phyloP scores from a whole-genome alignment of 2,113 vertebrate genomes.

The Labeo catla region DNA sequence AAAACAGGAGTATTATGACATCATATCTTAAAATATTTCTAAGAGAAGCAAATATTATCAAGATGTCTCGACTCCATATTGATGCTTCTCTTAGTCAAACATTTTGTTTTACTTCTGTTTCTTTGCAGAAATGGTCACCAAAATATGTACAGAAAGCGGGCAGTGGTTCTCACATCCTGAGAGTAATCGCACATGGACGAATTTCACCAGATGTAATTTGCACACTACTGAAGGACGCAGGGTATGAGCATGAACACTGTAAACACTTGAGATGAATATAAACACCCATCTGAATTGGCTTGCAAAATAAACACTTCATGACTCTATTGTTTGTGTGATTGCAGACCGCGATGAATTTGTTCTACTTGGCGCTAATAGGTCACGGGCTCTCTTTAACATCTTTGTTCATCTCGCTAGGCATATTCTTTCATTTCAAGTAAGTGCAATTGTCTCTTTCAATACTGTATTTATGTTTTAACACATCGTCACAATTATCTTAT shows the following conservation, averaged over 20 bases:
- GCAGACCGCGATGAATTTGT: slow-evolving; percentile 93
- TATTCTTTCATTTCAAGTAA: slow-evolving; percentile 99
- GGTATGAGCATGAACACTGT: slow-evolving; percentile 71
- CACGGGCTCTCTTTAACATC: slow-evolving; percentile 92
- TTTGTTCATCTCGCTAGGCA: slow-evolving; percentile 90
- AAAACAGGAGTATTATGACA: neutral
- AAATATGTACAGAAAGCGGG: slow-evolving; percentile 88
- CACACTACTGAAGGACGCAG: slow-evolving; percentile 83
- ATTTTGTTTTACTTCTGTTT: slow-evolving; percentile 23
- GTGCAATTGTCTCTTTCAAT: slow-evolving; percentile 62
- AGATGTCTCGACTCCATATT: neutral
- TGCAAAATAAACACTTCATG: slow-evolving; percentile 2
- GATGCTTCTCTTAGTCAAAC: neutral
- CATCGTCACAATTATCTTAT: neutral
- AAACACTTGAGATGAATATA: slow-evolving; percentile 22
- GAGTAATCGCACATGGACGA: slow-evolving; percentile 95
- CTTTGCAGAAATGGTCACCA: slow-evolving; percentile 89
- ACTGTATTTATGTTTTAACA: neutral
- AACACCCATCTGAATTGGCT: neutral
- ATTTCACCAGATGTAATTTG: slow-evolving; percentile 89
- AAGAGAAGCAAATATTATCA: neutral
- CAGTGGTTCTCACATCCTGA: slow-evolving; percentile 92
- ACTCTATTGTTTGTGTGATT: slow-evolving; percentile 59
- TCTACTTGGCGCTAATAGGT: slow-evolving; percentile 95
- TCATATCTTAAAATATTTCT: neutral